Evolutionary conservation across 1,140 invertebrate species (phyloP).

Genomic region (Penaeus chinensis): DNA sequence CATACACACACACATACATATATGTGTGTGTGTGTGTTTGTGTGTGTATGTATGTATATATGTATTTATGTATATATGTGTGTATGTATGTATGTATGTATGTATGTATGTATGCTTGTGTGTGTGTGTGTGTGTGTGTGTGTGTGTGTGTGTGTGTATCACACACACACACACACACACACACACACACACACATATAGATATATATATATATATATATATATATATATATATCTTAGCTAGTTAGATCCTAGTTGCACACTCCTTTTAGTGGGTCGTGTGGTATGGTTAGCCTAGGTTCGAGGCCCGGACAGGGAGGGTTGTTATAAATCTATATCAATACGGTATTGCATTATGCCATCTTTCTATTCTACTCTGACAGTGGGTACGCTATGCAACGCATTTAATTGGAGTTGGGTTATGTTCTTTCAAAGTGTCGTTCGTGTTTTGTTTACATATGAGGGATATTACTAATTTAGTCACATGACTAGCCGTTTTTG

Average conservation of each 20-base stretch:
- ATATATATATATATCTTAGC: not conserved
- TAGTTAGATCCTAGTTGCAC: not conserved
- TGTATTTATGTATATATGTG: slow-evolving; percentile 21
- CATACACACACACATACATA: slow-evolving; percentile 21
- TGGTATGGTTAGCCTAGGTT: not conserved
- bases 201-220: no score
- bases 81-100: slow-evolving; percentile 15
- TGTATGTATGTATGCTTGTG: not conserved
- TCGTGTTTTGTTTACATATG: no score
- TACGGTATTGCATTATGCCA: no score
- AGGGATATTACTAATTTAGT: no score
- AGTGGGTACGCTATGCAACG: not conserved
- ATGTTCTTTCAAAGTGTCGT: no score
- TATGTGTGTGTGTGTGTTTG: slow-evolving; percentile 21
- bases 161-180: no score
- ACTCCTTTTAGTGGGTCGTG: not conserved
- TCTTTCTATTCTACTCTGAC: no score
- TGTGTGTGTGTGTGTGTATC: no score
- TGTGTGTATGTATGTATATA: slow-evolving; percentile 22
- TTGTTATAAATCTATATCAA: not conserved
- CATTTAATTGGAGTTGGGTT: no score
- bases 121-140: not conserved
- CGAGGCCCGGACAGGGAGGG: no score
- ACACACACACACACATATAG: no score
- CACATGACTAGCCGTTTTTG: no score